These are phyloP conservation scores for Sciaenops ocellatus DNA, from an alignment of 2,797 vertebrate genomes.

Conservation along the genomic window DNA sequence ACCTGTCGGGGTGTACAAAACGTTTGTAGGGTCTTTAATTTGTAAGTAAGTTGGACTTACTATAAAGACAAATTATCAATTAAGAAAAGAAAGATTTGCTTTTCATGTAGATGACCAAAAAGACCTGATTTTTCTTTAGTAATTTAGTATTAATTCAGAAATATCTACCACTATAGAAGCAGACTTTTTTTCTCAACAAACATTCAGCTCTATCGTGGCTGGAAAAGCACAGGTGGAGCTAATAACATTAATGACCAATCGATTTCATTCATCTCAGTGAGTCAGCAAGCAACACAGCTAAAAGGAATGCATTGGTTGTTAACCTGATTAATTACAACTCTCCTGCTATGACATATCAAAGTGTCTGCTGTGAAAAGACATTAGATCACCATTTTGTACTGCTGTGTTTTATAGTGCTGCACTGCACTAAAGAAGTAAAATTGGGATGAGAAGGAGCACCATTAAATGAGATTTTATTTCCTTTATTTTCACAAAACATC, in stretches of 20 bases:
- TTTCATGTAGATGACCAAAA: not conserved
- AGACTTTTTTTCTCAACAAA: not conserved
- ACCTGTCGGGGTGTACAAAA: not conserved
- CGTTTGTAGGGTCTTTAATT: not conserved
- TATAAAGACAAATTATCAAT: not conserved
- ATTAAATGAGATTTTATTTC: no score
- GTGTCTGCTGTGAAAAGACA: not conserved
- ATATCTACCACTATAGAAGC: not conserved
- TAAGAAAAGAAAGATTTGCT: not conserved
- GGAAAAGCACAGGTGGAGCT: not conserved
- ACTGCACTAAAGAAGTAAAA: not conserved
- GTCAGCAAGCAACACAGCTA: not conserved
- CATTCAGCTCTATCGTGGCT: not conserved
- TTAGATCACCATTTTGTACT: conserved; percentile 1
- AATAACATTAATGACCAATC: not conserved
- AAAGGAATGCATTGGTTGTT: not conserved
- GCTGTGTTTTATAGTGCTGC: not conserved
- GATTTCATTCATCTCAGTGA: not conserved
- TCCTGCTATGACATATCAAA: not conserved
- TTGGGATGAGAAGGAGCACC: not conserved
- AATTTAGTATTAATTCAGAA: not conserved
- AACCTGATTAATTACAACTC: not conserved
- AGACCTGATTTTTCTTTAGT: not conserved
- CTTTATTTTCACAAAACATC: no score
- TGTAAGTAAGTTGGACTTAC: not conserved